A percentile compares a stretch with the other conserved stretches of the same genome.
Evolutionary conservation across 2,888 invertebrate species (phyloP).

Genomic region (Ceratothoa steindachneri): DNA sequence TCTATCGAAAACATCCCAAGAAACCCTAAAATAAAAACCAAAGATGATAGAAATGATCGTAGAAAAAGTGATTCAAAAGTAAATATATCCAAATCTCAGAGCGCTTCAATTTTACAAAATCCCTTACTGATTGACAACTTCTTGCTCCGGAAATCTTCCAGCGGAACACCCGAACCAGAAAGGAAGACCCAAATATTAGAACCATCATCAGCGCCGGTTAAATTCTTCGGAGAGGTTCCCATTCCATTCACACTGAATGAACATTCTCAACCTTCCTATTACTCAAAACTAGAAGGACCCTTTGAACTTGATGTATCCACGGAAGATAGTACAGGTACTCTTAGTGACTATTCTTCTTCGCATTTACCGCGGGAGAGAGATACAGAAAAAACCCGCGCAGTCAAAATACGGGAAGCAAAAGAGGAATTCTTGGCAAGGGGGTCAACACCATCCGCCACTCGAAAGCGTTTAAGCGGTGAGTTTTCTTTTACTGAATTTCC

Average conservation of each 20-base stretch:
- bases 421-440: slow-evolving; percentile 40
- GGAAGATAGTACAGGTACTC: not conserved
- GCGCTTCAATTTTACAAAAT: slow-evolving; percentile 30
- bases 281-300: not conserved
- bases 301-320: not conserved
- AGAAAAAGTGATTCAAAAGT: not conserved
- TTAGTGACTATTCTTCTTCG: not conserved
- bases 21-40: not conserved
- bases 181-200: not conserved
- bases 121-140: not conserved
- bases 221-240: not conserved
- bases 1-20: slow-evolving; percentile 6
- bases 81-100: slow-evolving; percentile 25
- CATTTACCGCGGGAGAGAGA: slow-evolving; percentile 14
- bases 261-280: not conserved
- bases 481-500: too few relatives aligned
- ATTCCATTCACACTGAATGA: not conserved
- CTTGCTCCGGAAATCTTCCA: slow-evolving; percentile 21
- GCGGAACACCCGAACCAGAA: slow-evolving; percentile 20
- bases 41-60: not conserved
- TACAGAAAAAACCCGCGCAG: slow-evolving; percentile 22
- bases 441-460: slow-evolving; percentile 28
- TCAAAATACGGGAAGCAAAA: slow-evolving; percentile 38
- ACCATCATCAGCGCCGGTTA: not conserved
- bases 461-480: slow-evolving; percentile 15